These are phyloP conservation scores for Salticus scenicus DNA, from an alignment of 2,888 invertebrate species.

Conservation along the genomic window DNA sequence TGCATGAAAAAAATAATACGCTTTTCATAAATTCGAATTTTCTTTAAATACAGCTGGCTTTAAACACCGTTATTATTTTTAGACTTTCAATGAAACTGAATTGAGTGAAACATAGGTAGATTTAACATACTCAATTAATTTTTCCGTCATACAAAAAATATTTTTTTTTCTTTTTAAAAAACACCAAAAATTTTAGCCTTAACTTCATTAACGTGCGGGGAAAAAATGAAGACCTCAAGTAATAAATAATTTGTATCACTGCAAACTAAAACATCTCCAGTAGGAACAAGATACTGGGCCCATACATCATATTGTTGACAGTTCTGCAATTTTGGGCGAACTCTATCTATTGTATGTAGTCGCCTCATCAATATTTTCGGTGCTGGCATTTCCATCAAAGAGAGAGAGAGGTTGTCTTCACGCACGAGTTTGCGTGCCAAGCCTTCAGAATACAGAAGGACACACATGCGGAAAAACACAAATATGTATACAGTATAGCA, in stretches of 20 bases:
- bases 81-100: too few relatives aligned
- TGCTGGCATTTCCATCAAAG: constrained; percentile 21
- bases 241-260: not conserved
- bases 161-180: too few relatives aligned
- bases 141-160: too few relatives aligned
- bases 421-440: not conserved
- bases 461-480: not conserved
- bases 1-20: too few relatives aligned
- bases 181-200: too few relatives aligned
- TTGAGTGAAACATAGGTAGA: too few relatives aligned
- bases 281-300: not conserved
- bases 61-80: too few relatives aligned
- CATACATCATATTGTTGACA: constrained; percentile 14
- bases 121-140: too few relatives aligned
- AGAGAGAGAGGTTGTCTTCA: not conserved
- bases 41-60: too few relatives aligned
- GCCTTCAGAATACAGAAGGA: not conserved
- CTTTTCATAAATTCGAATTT: too few relatives aligned
- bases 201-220: not conserved
- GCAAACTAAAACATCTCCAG: not conserved
- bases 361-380: constrained; percentile 24
- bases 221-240: not conserved
- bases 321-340: constrained; percentile 35
- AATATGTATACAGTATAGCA: too few relatives aligned
- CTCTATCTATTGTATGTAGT: constrained; percentile 26